These are phyloP conservation scores for Pantala flavescens DNA, from an alignment of 1,140 invertebrate genomes.

Conservation along the genomic window DNA sequence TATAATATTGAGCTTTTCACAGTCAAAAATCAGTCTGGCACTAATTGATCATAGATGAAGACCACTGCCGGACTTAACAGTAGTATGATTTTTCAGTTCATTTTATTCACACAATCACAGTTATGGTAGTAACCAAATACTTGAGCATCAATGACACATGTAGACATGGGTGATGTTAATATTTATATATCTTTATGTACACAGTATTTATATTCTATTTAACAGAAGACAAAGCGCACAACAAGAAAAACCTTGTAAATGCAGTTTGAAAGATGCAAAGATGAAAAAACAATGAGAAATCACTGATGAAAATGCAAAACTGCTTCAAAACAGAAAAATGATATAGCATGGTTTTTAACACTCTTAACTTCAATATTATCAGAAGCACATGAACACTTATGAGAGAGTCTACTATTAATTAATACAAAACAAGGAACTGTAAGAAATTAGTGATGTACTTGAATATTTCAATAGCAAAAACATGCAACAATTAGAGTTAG, in stretches of 20 bases:
- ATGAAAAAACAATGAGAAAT: constrained; percentile 1
- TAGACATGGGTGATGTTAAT: neutral
- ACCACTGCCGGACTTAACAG: constrained; percentile 7
- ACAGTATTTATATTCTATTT: neutral
- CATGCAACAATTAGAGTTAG: constrained; percentile 6
- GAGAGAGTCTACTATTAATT: neutral
- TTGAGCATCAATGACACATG: constrained; percentile 5
- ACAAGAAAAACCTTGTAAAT: constrained; percentile 1
- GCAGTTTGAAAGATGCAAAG: neutral
- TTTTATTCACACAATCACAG: neutral
- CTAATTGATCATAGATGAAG: constrained; percentile 7
- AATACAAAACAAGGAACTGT: neutral
- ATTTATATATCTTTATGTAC: too few species aligned
- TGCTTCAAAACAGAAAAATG: constrained; percentile 6
- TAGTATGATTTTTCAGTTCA: neutral
- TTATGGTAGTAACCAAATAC: constrained; percentile 6
- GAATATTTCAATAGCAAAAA: constrained; percentile 8
- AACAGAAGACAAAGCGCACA: neutral
- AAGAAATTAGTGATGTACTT: neutral
- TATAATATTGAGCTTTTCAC: constrained; percentile 7
- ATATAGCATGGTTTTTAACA: constrained; percentile 7
- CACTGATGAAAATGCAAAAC: neutral
- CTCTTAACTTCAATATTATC: constrained; percentile 3
- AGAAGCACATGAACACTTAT: constrained; percentile 9
- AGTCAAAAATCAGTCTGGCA: neutral